These are phyloP conservation scores for Drosophila paranaensis DNA, from an alignment of 2,888 invertebrate species.

Conservation along the genomic window DNA sequence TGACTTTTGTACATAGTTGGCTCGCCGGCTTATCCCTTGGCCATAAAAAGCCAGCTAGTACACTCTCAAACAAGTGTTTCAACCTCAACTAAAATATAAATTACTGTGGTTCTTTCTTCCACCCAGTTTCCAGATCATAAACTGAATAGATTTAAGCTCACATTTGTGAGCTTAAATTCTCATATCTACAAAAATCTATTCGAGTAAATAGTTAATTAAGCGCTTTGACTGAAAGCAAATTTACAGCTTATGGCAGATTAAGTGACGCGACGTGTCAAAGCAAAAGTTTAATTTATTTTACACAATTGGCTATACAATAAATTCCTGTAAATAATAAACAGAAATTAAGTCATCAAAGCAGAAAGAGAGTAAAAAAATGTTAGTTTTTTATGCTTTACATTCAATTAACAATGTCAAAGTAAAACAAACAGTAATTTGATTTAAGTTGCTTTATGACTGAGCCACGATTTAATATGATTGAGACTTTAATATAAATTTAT, in stretches of 20 bases:
- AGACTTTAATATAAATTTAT: too few species aligned
- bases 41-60: conserved; percentile 7
- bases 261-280: neutral
- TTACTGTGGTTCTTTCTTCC: neutral
- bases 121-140: conserved; percentile 3
- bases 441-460: neutral
- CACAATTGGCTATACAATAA: neutral
- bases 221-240: neutral
- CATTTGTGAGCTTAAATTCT: neutral
- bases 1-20: conserved; percentile 5
- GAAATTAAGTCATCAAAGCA: neutral
- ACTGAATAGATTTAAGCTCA: neutral
- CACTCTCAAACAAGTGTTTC: conserved; percentile 2
- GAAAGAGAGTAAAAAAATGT: neutral
- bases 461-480: neutral
- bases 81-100: conserved; percentile 8
- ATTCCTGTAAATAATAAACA: conserved; percentile 1
- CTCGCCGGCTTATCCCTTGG: neutral
- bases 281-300: neutral
- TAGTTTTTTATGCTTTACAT: neutral
- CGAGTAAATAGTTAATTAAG: neutral
- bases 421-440: neutral
- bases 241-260: neutral
- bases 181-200: neutral
- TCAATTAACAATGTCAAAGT: neutral